Base-by-base conservation (phyloP, 1,140 invertebrate genomes). In the Eumaeus atala region DNA sequence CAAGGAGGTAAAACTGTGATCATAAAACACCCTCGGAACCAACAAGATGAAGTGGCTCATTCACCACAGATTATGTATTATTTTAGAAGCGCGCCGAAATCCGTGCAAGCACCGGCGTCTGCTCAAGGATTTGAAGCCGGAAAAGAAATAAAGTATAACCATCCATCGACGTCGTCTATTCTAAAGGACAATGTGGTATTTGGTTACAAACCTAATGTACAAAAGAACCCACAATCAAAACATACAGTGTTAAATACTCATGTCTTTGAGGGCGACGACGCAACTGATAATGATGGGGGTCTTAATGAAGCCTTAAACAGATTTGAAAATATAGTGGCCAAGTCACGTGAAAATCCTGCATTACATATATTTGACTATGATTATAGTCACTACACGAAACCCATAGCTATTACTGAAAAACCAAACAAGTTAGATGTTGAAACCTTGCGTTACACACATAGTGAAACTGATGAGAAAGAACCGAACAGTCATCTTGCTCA, bases 1-100 rank as follows among this genome's bases (percentile, higher is more conserved):
- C 83, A 87, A 60, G 70, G 84, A 82, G 81, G 83, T 83, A 87
- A 82, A 80, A 74, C 75, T 50, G 78, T 87, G 64, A 70, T 77
- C 53, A 78, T 87, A 64, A 80, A 84, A 71, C 53, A 84, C 54
- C 79, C 83, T 17, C 64, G 63, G 36, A 62, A 70, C 50, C 70
- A 80, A 70, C 76, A 65, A 17, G 71, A 69, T 70, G 58, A 72
- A 56, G 66, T 78, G 54, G 57, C 57, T 37, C 63, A 72, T 54
- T 59, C 64, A 54, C 72, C 81, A 59, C 63, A 61, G 69, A 64
- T 66, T 84, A 67, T 71, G 64, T 51, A 84, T 84, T 71, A 80
- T 82, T 84, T 84, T 83, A 87, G 80, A 76, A 78, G 77, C 78
- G 53, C 69, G 54, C 71, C 72, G 65, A 60, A 83, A 76, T 61